Percentiles rank a stretch among this genome's conserved stretches.
These are phyloP conservation scores for Caradrina clavipalpis DNA, from an alignment of 2,888 invertebrate species.

Conservation along the genomic window DNA sequence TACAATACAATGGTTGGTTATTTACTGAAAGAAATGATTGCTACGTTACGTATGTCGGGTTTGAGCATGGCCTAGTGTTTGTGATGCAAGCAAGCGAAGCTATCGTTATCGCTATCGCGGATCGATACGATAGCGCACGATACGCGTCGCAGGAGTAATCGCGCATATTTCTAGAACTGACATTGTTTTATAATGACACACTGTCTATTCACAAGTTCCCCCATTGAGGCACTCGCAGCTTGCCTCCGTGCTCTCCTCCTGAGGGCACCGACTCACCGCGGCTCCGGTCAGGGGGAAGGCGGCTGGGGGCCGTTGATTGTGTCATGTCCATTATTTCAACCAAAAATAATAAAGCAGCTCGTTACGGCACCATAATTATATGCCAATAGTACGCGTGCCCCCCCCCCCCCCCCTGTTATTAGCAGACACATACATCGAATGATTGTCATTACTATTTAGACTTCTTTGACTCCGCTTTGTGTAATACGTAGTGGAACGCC, in stretches of 20 bases:
- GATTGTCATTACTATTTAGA: not conserved
- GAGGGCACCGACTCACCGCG: not conserved
- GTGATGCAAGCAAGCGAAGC: slow-evolving; percentile 32
- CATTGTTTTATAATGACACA: slow-evolving; percentile 42
- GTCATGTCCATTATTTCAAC: too few species aligned
- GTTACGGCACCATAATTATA: too few species aligned
- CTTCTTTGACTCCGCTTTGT: not conserved
- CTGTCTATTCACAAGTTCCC: slow-evolving; percentile 17
- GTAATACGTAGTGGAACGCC: not conserved
- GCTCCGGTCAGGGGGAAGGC: too few species aligned
- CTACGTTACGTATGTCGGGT: not conserved
- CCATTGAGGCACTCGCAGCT: not conserved
- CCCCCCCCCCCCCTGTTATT: not conserved
- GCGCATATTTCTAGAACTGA: slow-evolving; percentile 35
- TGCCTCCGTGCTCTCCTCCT: not conserved
- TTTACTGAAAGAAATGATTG: slow-evolving; percentile 1
- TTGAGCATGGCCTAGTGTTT: not conserved
- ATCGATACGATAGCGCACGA: slow-evolving; percentile 47
- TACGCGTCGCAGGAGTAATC: slow-evolving; percentile 20
- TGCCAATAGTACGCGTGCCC: too few species aligned
- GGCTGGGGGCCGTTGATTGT: not conserved
- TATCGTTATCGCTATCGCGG: slow-evolving; percentile 23
- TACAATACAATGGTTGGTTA: not conserved
- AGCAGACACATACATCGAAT: not conserved
- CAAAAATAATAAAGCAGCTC: too few species aligned